phyloP scores from a whole-genome alignment of 2,888 invertebrate genomes.

The Plagodis pulveraria region DNA sequence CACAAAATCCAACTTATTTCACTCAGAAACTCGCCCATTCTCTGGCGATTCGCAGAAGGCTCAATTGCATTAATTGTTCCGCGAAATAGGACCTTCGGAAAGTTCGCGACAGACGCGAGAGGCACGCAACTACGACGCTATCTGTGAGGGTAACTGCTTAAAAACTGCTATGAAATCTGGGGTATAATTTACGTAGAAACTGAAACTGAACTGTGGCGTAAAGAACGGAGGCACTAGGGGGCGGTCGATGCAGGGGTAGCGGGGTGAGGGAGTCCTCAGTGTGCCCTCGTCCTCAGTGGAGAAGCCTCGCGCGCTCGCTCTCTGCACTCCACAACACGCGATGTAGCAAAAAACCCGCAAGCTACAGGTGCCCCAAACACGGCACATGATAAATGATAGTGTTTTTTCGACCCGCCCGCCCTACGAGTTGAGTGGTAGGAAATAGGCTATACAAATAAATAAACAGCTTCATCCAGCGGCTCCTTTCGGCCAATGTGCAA shows the following conservation, averaged over 20 bases:
- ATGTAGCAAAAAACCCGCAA: slow-evolving; percentile 58
- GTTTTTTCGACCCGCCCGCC: slow-evolving; percentile 55
- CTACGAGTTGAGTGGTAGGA: slow-evolving; percentile 58
- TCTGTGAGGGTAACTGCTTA: slow-evolving; percentile 6
- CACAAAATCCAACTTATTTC: slow-evolving; percentile 15
- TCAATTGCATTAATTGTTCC: slow-evolving; percentile 64
- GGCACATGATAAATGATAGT: slow-evolving; percentile 65
- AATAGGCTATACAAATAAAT: slow-evolving; percentile 52
- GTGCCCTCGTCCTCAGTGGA: slow-evolving; percentile 52
- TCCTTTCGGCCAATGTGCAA: slow-evolving; percentile 40
- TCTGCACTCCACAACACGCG: slow-evolving; percentile 49
- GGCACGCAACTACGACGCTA: slow-evolving; percentile 35
- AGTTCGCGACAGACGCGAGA: slow-evolving; percentile 46
- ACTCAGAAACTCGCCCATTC: slow-evolving; percentile 7
- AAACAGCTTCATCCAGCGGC: slow-evolving; percentile 47
- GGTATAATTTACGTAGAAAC: slow-evolving; percentile 14
- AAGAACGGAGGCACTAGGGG: slow-evolving; percentile 57
- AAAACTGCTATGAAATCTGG: slow-evolving; percentile 21
- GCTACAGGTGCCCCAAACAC: slow-evolving; percentile 68
- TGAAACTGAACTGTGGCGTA: slow-evolving; percentile 33
- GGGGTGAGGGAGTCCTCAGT: slow-evolving; percentile 60
- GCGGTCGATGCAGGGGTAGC: slow-evolving; percentile 57
- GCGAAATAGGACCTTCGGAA: slow-evolving; percentile 60
- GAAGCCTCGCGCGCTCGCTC: slow-evolving; percentile 54
- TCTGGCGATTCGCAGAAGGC: slow-evolving; percentile 43